phyloP scores from a whole-genome alignment of 2,113 vertebrate species.

The Todiramphus chloris region DNA sequence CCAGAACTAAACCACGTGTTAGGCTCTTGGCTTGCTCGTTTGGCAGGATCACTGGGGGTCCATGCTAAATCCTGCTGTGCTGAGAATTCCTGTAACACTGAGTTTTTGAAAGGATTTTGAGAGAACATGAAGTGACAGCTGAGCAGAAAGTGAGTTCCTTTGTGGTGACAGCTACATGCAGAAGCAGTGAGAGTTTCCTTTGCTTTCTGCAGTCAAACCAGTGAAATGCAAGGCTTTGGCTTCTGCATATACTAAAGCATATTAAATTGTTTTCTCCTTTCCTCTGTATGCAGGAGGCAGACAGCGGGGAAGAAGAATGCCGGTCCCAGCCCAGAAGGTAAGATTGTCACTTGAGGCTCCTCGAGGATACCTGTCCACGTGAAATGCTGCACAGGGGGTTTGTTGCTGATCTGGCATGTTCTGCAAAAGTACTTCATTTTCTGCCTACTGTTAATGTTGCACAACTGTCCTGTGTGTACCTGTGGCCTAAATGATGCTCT shows the following conservation, averaged over 20 bases:
- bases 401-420: neutral
- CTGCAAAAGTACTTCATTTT: neutral
- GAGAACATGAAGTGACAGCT: constrained; percentile 21
- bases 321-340: constrained; percentile 93
- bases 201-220: neutral
- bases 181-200: neutral
- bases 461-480: neutral
- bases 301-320: constrained; percentile 93
- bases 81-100: neutral
- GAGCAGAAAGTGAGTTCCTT: constrained; percentile 12
- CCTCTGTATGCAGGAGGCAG: constrained; percentile 83
- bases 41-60: constrained; percentile 15
- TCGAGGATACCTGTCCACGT: neutral
- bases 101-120: neutral
- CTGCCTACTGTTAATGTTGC: neutral
- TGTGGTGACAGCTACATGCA: neutral
- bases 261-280: constrained; percentile 51
- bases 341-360: constrained; percentile 32
- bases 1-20: neutral
- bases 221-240: neutral
- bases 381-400: neutral
- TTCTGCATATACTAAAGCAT: neutral
- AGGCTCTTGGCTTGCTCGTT: neutral
- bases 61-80: neutral
- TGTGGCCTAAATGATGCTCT: neutral